A percentile compares a stretch with the other conserved stretches of the same genome.
These are phyloP conservation scores for Hipposideros larvatus DNA, from an alignment of 2,797 vertebrate species.

Conservation along the genomic window DNA sequence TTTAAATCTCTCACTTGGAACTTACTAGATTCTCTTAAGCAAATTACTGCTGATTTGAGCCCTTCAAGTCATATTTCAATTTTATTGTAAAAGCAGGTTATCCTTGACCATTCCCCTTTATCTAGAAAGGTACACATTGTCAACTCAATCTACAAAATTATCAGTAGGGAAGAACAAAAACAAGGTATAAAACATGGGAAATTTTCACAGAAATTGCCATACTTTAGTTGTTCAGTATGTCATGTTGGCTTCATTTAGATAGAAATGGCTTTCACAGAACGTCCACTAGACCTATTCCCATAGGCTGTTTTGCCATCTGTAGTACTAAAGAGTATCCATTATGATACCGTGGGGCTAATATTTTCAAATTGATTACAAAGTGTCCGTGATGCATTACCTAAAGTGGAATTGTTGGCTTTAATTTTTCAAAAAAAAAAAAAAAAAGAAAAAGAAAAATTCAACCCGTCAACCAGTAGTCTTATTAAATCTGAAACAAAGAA, in stretches of 20 bases:
- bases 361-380: constrained; percentile 85
- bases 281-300: constrained; percentile 82
- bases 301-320: constrained; percentile 87
- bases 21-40: constrained; percentile 50
- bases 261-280: constrained; percentile 84
- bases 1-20: not conserved
- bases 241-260: constrained; percentile 83
- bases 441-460: no score
- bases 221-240: constrained; percentile 73
- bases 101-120: constrained; percentile 49
- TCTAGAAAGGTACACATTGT: constrained; percentile 64
- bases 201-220: constrained; percentile 75
- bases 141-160: constrained; percentile 71
- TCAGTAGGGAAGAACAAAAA: constrained; percentile 72
- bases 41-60: constrained; percentile 72
- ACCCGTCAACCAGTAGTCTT: constrained; percentile 49
- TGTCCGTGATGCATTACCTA: constrained; percentile 71
- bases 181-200: constrained; percentile 78
- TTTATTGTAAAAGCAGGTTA: constrained; percentile 41
- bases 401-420: constrained; percentile 83
- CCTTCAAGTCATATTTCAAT: constrained; percentile 60
- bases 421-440: constrained; percentile 19
- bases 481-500: constrained; percentile 62
- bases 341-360: constrained; percentile 80
- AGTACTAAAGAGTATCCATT: constrained; percentile 85